Conservation (phyloP, 2,888 invertebrate genomes). For the Calliopum simillimum region DNA sequence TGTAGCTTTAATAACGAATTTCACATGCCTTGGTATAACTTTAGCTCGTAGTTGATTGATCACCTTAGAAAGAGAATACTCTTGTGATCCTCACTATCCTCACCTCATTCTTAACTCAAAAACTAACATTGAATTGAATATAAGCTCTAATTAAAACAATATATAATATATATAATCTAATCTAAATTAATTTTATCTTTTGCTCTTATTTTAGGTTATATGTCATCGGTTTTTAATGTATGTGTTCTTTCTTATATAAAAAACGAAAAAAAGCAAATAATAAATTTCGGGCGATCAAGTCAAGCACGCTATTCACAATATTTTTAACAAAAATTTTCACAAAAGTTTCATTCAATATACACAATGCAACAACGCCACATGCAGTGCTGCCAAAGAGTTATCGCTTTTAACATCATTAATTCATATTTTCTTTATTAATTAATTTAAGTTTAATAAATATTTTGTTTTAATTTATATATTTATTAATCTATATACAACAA, state of each 20-base stretch:
- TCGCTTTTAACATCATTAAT: conserved; percentile 7
- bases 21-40: too few relatives aligned
- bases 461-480: conserved; percentile 18
- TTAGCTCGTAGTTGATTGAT: too few relatives aligned
- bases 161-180: neutral
- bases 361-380: neutral
- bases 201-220: conserved; percentile 28
- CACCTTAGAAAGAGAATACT: too few relatives aligned
- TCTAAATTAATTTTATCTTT: conserved; percentile 6
- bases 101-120: too few relatives aligned
- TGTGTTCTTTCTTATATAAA: conserved; percentile 1
- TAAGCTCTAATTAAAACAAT: neutral
- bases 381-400: conserved; percentile 24
- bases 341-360: neutral
- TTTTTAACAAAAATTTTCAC: neutral
- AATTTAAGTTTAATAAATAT: conserved; percentile 20
- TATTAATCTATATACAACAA: conserved; percentile 4
- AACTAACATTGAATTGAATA: too few relatives aligned
- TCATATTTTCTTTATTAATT: conserved; percentile 12
- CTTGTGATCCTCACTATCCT: too few relatives aligned
- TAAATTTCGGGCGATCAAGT: neutral
- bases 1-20: too few relatives aligned
- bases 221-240: conserved; percentile 18
- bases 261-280: neutral
- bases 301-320: conserved; percentile 13